These are phyloP conservation scores for Taphrorychus bicolor DNA, from an alignment of 2,888 invertebrate genomes.

Conservation along the genomic window DNA sequence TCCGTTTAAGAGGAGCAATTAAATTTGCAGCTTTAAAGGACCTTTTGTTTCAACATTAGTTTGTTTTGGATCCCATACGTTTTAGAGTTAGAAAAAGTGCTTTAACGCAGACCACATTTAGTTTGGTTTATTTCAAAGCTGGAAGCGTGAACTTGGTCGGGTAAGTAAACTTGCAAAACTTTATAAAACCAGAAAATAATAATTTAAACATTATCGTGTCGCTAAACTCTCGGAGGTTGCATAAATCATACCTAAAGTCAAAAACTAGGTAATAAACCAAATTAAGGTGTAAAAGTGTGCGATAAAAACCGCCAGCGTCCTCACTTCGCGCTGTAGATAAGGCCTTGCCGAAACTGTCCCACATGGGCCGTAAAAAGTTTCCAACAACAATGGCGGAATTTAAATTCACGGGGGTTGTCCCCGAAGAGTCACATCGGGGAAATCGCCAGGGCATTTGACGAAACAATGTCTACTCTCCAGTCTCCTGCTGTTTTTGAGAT, in stretches of 20 bases:
- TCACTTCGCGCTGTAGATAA: slow-evolving; percentile 20
- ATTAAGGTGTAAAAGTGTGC: slow-evolving; percentile 15
- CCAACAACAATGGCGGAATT: slow-evolving; percentile 28
- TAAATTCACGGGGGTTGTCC: slow-evolving; percentile 27
- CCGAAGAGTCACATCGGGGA: background rate
- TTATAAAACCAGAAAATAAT: too few relatives aligned
- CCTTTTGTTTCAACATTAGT: background rate
- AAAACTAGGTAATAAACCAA: slow-evolving; percentile 13
- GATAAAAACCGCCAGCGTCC: slow-evolving; percentile 20
- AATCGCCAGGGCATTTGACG: background rate
- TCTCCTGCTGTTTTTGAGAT: background rate
- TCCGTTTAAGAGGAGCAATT: background rate
- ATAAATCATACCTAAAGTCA: background rate
- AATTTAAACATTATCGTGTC: background rate
- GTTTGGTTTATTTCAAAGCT: too few relatives aligned
- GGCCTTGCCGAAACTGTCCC: slow-evolving; percentile 25
- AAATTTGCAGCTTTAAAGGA: background rate
- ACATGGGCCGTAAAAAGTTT: slow-evolving; percentile 26
- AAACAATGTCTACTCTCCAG: background rate
- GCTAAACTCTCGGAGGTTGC: background rate
- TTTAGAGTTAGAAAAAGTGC: background rate
- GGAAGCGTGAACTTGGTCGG: too few relatives aligned
- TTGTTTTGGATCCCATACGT: background rate
- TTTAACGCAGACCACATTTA: too few relatives aligned
- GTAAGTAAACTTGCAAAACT: background rate